phyloP scores from a whole-genome alignment of 2,797 vertebrate genomes.

The Pampus argenteus region DNA sequence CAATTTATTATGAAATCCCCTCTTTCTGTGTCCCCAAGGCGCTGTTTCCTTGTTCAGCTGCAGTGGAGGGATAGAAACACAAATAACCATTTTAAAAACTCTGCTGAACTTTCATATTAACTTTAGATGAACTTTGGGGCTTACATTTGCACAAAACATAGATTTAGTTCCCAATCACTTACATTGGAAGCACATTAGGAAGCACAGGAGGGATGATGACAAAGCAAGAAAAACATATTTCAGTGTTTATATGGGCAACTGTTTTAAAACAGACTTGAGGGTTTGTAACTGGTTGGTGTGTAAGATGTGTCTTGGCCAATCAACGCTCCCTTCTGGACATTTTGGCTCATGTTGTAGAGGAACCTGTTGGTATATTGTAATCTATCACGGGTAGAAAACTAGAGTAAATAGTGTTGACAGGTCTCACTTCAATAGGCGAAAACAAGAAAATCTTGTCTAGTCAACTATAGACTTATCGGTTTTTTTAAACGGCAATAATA shows the following conservation, averaged over 20 bases:
- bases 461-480: background rate
- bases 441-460: conserved; percentile 4
- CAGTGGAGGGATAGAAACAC: background rate
- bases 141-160: background rate
- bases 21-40: background rate
- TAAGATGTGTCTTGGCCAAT: conserved; percentile 6
- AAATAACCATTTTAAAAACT: background rate
- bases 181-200: too few relatives aligned
- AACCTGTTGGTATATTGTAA: conserved; percentile 1
- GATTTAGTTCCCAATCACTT: too few relatives aligned
- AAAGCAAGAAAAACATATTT: too few relatives aligned
- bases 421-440: conserved; percentile 2
- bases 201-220: too few relatives aligned
- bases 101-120: background rate
- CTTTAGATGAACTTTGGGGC: background rate
- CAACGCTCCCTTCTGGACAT: background rate
- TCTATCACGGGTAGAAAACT: conserved; percentile 10
- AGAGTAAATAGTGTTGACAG: background rate
- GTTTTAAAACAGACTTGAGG: background rate
- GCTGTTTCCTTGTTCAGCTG: background rate
- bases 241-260: too few relatives aligned
- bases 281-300: background rate
- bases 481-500: conserved; percentile 6
- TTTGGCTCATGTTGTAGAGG: background rate
- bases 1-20: background rate